Percentiles rank a stretch among this genome's conserved stretches.
Conservation (phyloP, 2,888 invertebrate genomes). For the Stenodera caucasica region DNA sequence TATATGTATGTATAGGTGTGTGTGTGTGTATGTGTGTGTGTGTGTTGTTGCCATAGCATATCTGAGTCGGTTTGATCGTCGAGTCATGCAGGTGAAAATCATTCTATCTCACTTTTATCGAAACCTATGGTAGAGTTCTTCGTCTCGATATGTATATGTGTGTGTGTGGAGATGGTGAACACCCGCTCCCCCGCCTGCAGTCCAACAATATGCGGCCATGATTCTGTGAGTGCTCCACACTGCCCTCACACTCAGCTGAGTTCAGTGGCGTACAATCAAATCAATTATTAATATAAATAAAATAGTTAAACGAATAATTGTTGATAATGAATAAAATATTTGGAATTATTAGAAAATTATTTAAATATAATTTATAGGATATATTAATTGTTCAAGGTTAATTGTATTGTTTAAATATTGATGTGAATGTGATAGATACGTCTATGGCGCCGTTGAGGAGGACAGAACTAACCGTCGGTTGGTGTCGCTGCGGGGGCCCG, state of each 20-base stretch:
- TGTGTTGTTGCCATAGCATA: constrained; percentile 39
- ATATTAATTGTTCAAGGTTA: background rate
- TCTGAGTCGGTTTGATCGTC: constrained; percentile 39
- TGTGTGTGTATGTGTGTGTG: too few species aligned
- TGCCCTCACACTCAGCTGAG: constrained; percentile 47
- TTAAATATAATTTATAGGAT: background rate
- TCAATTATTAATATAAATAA: background rate
- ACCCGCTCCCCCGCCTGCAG: constrained; percentile 21
- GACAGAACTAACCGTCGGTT: constrained; percentile 57
- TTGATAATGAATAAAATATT: background rate
- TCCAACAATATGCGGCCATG: constrained; percentile 48
- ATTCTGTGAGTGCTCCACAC: constrained; percentile 45
- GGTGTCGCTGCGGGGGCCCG: constrained; percentile 66
- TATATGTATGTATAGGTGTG: too few species aligned
- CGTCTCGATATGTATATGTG: constrained; percentile 1
- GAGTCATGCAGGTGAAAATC: constrained; percentile 47
- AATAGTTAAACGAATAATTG: background rate
- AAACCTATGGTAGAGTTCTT: constrained; percentile 9
- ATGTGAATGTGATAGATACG: background rate
- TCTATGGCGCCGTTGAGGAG: constrained; percentile 40
- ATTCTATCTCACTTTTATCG: constrained; percentile 17
- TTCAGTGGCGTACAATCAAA: constrained; percentile 36
- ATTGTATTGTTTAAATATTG: constrained; percentile 1
- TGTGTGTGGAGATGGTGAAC: constrained; percentile 9
- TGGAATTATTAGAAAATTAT: background rate